Evolutionary conservation across 2,113 vertebrate species (phyloP).

Genomic region (Tetrax tetrax): DNA sequence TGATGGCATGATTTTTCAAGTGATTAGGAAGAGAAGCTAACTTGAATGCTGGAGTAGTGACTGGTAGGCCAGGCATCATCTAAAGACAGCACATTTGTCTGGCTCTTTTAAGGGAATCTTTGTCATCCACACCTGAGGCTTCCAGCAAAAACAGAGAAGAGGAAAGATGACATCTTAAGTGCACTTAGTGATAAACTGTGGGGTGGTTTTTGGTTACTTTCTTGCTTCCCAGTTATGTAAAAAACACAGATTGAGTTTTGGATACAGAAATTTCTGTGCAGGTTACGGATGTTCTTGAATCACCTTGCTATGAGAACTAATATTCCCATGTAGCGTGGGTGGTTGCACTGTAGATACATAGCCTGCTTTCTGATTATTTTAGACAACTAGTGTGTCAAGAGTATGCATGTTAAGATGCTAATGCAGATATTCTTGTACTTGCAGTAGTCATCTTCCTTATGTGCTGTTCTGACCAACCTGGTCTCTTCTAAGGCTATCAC

Average conservation of each 20-base stretch:
- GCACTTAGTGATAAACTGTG: background rate
- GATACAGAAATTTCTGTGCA: background rate
- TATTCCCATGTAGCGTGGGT: background rate
- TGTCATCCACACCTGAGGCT: background rate
- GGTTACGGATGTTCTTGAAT: background rate
- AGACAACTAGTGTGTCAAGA: background rate
- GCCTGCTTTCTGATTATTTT: background rate
- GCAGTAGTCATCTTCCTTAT: background rate
- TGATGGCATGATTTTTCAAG: background rate
- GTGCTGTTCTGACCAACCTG: background rate
- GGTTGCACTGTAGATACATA: background rate
- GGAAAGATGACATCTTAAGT: background rate
- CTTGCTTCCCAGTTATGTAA: too few relatives aligned
- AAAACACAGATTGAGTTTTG: background rate
- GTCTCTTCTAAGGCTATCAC: background rate
- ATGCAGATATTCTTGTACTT: background rate
- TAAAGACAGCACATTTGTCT: background rate
- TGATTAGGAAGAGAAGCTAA: background rate
- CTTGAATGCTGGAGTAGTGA: background rate
- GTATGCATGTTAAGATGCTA: background rate
- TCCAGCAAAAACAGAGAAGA: background rate
- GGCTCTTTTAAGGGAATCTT: background rate
- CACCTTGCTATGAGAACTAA: background rate
- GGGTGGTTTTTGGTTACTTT: too few relatives aligned
- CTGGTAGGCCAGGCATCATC: background rate